Evolutionary conservation across 2,113 vertebrate genomes (phyloP).

Genomic region (Phylloscopus trochiloides): DNA sequence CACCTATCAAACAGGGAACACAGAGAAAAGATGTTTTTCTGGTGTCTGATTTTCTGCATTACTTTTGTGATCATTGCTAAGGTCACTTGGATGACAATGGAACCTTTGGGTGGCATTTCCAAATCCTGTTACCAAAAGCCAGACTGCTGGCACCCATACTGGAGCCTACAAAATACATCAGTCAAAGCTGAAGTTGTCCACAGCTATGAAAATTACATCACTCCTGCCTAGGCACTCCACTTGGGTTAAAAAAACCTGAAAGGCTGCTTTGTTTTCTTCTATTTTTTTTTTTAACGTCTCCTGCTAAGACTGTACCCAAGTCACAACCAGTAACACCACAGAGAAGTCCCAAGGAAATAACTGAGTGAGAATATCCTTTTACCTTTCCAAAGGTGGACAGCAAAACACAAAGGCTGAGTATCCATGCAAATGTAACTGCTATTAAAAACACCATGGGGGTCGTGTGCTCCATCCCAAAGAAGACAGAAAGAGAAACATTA

Average conservation of each 20-base stretch:
- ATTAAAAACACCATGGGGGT: accelerated
- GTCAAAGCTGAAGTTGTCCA: neutral
- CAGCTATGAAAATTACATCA: neutral
- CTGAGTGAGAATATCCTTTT: neutral
- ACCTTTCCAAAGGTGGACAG: neutral
- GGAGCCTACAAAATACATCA: neutral
- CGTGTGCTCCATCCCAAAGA: neutral
- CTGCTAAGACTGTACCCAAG: neutral
- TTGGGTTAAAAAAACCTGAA: neutral
- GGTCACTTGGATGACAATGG: neutral
- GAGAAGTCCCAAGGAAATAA: neutral
- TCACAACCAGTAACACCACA: neutral
- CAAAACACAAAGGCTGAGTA: accelerated
- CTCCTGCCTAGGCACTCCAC: neutral
- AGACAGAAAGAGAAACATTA: neutral
- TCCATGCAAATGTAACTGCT: neutral
- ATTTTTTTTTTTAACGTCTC: neutral
- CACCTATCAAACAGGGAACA: neutral
- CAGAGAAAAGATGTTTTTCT: neutral
- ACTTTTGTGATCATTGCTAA: neutral
- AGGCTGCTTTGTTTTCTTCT: neutral
- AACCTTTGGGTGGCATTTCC: neutral
- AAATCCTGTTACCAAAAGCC: neutral
- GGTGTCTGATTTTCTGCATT: neutral
- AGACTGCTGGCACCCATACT: neutral